A percentile compares a stretch with the other conserved stretches of the same genome.
Conservation (phyloP, 2,797 vertebrate genomes). For the Gephyroberyx darwinii region DNA sequence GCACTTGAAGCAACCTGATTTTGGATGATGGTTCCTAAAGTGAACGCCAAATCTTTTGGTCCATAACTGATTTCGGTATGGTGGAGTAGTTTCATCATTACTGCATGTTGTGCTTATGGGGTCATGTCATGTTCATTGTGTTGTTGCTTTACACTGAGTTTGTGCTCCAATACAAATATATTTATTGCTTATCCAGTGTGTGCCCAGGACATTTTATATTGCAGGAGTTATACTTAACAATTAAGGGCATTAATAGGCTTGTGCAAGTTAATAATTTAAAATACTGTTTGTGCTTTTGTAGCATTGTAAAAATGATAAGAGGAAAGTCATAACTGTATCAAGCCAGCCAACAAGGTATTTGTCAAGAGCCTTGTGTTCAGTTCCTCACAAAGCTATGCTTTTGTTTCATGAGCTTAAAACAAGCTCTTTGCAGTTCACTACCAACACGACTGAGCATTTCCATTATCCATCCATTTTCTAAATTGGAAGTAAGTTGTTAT, state of each 20-base stretch:
- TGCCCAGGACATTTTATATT: neutral
- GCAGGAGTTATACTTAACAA: neutral
- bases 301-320: neutral
- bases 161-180: constrained; percentile 36
- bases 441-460: neutral
- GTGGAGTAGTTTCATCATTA: neutral
- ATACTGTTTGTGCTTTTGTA: constrained; percentile 53
- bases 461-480: neutral
- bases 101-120: neutral
- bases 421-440: constrained; percentile 8
- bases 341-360: neutral
- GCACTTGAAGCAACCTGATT: neutral
- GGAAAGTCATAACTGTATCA: neutral
- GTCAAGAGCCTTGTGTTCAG: neutral
- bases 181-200: constrained; percentile 17
- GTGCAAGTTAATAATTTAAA: constrained; percentile 21
- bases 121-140: neutral
- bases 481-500: no score
- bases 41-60: constrained; percentile 35
- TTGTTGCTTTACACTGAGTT: constrained; percentile 19
- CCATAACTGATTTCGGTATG: constrained; percentile 3
- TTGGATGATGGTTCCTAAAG: constrained; percentile 16
- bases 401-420: constrained; percentile 14
- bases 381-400: constrained; percentile 7
- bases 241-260: neutral